phyloP scores from a whole-genome alignment of 2,797 vertebrate genomes.

The Myoxocephalus aenaeus region DNA sequence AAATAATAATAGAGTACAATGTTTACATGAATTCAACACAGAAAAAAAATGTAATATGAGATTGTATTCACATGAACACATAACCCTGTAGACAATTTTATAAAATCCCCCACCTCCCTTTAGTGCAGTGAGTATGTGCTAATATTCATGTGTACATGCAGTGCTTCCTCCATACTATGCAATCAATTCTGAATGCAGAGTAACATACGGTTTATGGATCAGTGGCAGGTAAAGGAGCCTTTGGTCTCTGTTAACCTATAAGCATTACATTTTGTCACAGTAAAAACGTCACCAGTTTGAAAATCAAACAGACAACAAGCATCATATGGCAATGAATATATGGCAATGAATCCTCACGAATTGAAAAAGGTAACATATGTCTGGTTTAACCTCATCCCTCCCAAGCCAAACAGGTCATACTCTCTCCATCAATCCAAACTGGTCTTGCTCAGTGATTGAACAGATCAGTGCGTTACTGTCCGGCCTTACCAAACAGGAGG shows the following conservation, averaged over 20 bases:
- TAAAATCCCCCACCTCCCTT: not conserved
- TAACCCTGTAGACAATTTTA: slow-evolving; percentile 22
- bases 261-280: slow-evolving; percentile 23
- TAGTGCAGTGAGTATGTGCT: slow-evolving; percentile 17
- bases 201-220: slow-evolving; percentile 9
- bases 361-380: slow-evolving; percentile 32
- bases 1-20: slow-evolving; percentile 24
- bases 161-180: slow-evolving; percentile 1
- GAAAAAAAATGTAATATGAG: slow-evolving; percentile 34
- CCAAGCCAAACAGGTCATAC: slow-evolving; percentile 9
- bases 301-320: slow-evolving; percentile 1
- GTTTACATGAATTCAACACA: slow-evolving; percentile 34
- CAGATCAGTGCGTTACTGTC: slow-evolving; percentile 23
- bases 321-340: not conserved
- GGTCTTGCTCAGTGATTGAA: slow-evolving; percentile 29
- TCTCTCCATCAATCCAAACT: slow-evolving; percentile 31
- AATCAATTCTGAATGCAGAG: slow-evolving; percentile 37
- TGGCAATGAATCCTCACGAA: slow-evolving; percentile 3
- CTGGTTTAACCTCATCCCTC: slow-evolving; percentile 32
- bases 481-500: slow-evolving; percentile 31
- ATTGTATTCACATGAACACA: slow-evolving; percentile 23
- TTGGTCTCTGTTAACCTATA: slow-evolving; percentile 6
- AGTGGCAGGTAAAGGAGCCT: slow-evolving; percentile 10
- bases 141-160: slow-evolving; percentile 12
- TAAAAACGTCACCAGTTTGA: slow-evolving; percentile 5